Conservation (phyloP, 2,888 invertebrate species). For the Prosopocoilus inquinatus region DNA sequence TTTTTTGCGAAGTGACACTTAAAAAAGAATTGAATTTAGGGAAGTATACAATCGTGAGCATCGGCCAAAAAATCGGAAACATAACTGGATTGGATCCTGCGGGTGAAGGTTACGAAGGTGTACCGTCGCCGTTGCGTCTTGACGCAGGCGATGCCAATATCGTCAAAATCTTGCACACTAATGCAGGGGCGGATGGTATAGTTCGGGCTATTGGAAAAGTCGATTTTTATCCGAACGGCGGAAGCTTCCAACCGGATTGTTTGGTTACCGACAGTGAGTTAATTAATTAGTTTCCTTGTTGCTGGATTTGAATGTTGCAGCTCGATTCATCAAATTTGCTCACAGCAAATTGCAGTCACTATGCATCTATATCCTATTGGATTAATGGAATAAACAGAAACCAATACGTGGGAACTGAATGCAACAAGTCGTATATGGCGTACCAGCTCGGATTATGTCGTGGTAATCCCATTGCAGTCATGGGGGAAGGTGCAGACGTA, state of each 20-base stretch:
- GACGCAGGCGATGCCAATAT: slow-evolving; percentile 65
- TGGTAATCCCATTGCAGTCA: not conserved
- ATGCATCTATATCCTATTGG: slow-evolving; percentile 10
- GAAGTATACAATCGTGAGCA: not conserved
- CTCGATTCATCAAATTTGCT: too few relatives aligned
- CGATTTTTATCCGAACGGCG: slow-evolving; percentile 71
- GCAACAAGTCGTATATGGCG: not conserved
- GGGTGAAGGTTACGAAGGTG: slow-evolving; percentile 54
- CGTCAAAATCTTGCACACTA: slow-evolving; percentile 70
- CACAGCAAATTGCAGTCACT: slow-evolving; percentile 61
- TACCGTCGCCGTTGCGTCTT: slow-evolving; percentile 49
- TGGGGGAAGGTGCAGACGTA: not conserved
- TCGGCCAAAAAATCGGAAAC: slow-evolving; percentile 11
- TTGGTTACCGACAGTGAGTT: slow-evolving; percentile 4
- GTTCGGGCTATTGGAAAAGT: slow-evolving; percentile 60
- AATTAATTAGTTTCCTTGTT: not conserved
- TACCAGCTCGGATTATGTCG: slow-evolving; percentile 2
- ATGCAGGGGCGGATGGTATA: slow-evolving; percentile 62
- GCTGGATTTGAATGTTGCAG: too few relatives aligned
- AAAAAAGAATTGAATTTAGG: not conserved
- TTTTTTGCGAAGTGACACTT: not conserved
- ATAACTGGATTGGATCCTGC: slow-evolving; percentile 13
- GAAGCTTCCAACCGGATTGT: slow-evolving; percentile 53
- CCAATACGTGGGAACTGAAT: slow-evolving; percentile 13
- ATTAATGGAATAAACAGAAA: slow-evolving; percentile 19